These are phyloP conservation scores for Sinocyclocheilus anshuiensis DNA, from an alignment of 2,113 vertebrate genomes.

Conservation along the genomic window DNA sequence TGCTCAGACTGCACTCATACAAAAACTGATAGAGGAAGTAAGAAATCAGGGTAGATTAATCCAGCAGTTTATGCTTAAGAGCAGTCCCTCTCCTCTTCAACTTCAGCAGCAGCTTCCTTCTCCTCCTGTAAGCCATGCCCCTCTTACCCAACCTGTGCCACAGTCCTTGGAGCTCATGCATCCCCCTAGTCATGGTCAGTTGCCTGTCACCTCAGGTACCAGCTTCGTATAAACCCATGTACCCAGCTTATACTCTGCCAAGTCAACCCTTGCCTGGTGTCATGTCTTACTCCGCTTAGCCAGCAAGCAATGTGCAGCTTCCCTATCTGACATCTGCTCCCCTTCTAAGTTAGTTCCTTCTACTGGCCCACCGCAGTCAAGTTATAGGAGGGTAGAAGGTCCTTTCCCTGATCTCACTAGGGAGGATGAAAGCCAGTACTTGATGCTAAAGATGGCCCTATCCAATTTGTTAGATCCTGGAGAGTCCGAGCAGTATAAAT, in stretches of 20 bases:
- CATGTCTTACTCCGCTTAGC: not conserved
- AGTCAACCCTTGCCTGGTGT: not conserved
- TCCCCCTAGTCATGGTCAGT: not conserved
- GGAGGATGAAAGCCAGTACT: slow-evolving; percentile 13
- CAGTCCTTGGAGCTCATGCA: not conserved
- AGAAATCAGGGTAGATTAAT: not conserved
- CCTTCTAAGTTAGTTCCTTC: not conserved
- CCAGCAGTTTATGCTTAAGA: not conserved
- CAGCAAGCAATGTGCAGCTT: not conserved
- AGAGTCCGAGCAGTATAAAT: slow-evolving; percentile 26
- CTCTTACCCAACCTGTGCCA: not conserved
- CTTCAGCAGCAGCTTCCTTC: not conserved
- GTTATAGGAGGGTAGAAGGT: not conserved
- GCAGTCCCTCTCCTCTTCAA: not conserved
- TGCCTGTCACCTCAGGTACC: not conserved
- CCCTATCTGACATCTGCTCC: not conserved
- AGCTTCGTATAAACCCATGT: not conserved
- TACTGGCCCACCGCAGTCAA: not conserved
- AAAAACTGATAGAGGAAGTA: not conserved
- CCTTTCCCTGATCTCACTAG: slow-evolving; percentile 22
- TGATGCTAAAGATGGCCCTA: slow-evolving; percentile 31
- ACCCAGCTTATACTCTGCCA: not conserved
- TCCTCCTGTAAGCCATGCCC: not conserved
- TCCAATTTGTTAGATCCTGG: not conserved
- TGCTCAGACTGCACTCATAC: not conserved